Conservation (phyloP, 2,113 vertebrate genomes). For the Nicator chloris region DNA sequence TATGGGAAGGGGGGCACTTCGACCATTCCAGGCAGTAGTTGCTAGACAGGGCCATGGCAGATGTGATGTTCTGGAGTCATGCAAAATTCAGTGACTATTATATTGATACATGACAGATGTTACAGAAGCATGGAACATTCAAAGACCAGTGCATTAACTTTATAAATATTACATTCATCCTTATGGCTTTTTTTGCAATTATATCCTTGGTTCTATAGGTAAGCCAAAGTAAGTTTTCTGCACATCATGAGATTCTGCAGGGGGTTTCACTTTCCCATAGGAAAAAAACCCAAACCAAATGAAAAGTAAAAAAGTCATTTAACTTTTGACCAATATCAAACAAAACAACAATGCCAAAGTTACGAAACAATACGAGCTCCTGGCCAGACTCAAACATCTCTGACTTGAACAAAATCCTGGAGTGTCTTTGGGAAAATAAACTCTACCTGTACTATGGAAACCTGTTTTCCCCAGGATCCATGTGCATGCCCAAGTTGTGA, state of each 20-base stretch:
- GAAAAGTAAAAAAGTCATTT: background rate
- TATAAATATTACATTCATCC: conserved; percentile 24
- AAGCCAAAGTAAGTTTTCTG: background rate
- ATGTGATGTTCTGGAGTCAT: background rate
- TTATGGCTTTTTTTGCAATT: conserved; percentile 6
- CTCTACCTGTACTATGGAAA: background rate
- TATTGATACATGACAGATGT: conserved; percentile 13
- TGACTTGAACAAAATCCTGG: background rate
- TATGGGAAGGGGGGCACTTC: background rate
- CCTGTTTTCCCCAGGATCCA: background rate
- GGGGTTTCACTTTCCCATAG: background rate
- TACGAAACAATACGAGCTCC: background rate
- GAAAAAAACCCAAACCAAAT: background rate
- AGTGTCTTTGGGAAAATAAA: background rate
- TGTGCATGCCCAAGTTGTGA: background rate
- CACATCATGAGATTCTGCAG: background rate
- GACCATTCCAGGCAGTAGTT: background rate
- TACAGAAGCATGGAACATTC: background rate
- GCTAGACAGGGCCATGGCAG: background rate
- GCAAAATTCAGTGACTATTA: conserved; percentile 36
- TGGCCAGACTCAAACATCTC: background rate
- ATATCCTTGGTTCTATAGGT: background rate
- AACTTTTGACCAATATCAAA: background rate
- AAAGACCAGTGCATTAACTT: conserved; percentile 22
- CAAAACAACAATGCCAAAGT: background rate